Evolutionary conservation across 2,888 invertebrate species (phyloP).

Genomic region (Melolontha melolontha): DNA sequence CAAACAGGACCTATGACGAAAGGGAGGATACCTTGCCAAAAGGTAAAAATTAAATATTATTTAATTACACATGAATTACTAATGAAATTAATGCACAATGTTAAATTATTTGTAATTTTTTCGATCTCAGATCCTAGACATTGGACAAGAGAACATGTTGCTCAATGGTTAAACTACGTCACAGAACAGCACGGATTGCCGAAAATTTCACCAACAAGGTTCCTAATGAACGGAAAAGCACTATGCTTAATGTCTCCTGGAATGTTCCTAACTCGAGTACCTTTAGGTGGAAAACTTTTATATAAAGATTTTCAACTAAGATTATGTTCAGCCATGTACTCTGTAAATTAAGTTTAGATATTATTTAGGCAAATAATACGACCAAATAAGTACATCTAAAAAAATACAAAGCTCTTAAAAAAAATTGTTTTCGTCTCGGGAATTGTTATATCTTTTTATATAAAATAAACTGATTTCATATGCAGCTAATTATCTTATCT

Average conservation of each 20-base stretch:
- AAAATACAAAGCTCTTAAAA: neutral
- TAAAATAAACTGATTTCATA: too few relatives aligned
- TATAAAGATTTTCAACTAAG: constrained; percentile 79
- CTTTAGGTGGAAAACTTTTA: constrained; percentile 74
- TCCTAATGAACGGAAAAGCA: constrained; percentile 86
- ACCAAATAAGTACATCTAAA: constrained; percentile 3
- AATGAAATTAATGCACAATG: too few relatives aligned
- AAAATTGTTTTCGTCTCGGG: too few relatives aligned
- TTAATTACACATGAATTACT: constrained; percentile 22
- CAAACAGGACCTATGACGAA: constrained; percentile 47
- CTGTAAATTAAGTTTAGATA: constrained; percentile 24
- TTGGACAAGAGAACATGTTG: constrained; percentile 79
- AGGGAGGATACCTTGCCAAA: constrained; percentile 58
- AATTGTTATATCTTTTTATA: too few relatives aligned
- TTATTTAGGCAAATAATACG: constrained; percentile 3
- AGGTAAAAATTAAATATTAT: constrained; percentile 52
- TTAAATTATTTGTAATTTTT: too few relatives aligned
- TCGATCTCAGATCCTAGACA: constrained; percentile 73
- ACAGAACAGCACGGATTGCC: constrained; percentile 71
- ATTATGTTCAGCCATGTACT: constrained; percentile 76
- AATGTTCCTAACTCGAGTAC: constrained; percentile 80
- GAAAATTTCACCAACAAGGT: constrained; percentile 71
- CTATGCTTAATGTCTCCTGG: constrained; percentile 81
- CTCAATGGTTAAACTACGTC: constrained; percentile 74
- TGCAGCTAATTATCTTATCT: too few relatives aligned